These are phyloP conservation scores for Silvanus unidentatus DNA, from an alignment of 2,888 invertebrate species.

Conservation along the genomic window DNA sequence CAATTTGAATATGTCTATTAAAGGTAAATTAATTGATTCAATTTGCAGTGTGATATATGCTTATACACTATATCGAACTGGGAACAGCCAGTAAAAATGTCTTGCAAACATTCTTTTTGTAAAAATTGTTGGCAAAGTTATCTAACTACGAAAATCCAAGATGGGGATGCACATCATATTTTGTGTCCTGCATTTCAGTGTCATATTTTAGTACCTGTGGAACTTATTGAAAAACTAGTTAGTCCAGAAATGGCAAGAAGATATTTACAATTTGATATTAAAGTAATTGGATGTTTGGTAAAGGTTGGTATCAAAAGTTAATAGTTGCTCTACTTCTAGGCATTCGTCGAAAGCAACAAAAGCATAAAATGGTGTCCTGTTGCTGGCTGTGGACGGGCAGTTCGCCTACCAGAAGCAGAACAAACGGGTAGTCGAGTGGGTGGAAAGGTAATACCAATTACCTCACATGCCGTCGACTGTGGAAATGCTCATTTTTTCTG, in stretches of 20 bases:
- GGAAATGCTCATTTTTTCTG: slow-evolving; percentile 67
- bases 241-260: slow-evolving; percentile 59
- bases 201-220: slow-evolving; percentile 58
- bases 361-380: slow-evolving; percentile 66
- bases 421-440: slow-evolving; percentile 31
- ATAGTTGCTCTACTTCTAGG: too few species aligned
- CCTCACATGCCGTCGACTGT: slow-evolving; percentile 61
- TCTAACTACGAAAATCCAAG: slow-evolving; percentile 58
- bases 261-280: slow-evolving; percentile 64
- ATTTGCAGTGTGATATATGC: slow-evolving; percentile 57
- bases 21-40: too few species aligned
- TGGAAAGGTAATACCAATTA: slow-evolving; percentile 36
- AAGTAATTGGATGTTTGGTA: slow-evolving; percentile 50
- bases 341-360: slow-evolving; percentile 65
- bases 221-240: slow-evolving; percentile 61
- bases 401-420: slow-evolving; percentile 55
- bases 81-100: slow-evolving; percentile 52
- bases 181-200: slow-evolving; percentile 62
- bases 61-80: slow-evolving; percentile 47
- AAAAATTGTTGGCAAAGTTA: slow-evolving; percentile 61
- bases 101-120: slow-evolving; percentile 61
- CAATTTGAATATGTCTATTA: neutral
- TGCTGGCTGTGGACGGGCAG: slow-evolving; percentile 61
- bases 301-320: too few species aligned
- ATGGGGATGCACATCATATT: slow-evolving; percentile 61